Evolutionary conservation across 2,888 invertebrate genomes (phyloP).

Genomic region (Merodon equestris): DNA sequence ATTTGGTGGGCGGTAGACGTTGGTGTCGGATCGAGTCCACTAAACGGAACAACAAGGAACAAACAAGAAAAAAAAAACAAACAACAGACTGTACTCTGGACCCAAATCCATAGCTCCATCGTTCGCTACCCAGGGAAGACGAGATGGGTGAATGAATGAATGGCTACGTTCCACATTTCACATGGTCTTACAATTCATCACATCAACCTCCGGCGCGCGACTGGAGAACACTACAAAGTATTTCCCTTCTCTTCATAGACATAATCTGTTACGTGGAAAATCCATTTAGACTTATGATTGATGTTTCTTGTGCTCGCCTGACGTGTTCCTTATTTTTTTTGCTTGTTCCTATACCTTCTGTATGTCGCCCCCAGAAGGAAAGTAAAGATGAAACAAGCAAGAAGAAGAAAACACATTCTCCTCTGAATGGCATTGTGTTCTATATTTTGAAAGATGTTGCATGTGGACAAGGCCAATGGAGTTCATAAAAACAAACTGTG

Average conservation of each 20-base stretch:
- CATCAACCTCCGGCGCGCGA: slow-evolving; percentile 54
- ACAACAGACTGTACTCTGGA: slow-evolving; percentile 46
- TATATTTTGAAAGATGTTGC: too few species aligned
- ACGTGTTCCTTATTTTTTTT: slow-evolving; percentile 25
- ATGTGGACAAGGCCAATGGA: too few species aligned
- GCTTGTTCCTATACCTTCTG: neutral
- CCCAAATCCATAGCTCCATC: slow-evolving; percentile 41
- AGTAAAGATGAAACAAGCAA: too few species aligned
- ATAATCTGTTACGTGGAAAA: slow-evolving; percentile 70
- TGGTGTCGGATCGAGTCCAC: too few species aligned
- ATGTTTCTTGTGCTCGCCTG: slow-evolving; percentile 67
- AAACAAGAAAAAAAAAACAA: too few species aligned
- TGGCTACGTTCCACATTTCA: slow-evolving; percentile 62
- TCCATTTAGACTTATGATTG: slow-evolving; percentile 71
- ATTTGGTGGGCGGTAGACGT: neutral
- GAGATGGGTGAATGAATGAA: slow-evolving; percentile 58
- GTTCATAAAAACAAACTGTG: too few species aligned
- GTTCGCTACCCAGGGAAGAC: slow-evolving; percentile 20
- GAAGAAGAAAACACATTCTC: too few species aligned
- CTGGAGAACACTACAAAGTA: slow-evolving; percentile 55
- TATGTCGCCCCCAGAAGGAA: too few species aligned
- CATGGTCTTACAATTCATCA: slow-evolving; percentile 63
- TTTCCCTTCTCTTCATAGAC: slow-evolving; percentile 28
- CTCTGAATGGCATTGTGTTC: too few species aligned
- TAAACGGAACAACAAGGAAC: too few species aligned